phyloP scores from a whole-genome alignment of 1,140 invertebrate species.

The Tenebrio molitor region DNA sequence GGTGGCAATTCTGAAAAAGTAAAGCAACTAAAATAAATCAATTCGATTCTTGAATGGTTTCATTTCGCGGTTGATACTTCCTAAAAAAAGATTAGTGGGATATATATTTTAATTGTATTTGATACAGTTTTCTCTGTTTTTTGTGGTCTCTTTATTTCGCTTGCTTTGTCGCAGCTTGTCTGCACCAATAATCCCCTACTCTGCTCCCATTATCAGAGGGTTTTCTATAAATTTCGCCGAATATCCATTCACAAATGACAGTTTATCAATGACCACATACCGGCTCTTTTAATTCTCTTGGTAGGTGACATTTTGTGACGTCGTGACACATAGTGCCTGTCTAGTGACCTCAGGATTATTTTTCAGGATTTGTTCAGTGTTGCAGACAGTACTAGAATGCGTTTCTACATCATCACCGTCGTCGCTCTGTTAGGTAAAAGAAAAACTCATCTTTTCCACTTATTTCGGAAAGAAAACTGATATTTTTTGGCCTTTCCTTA shows the following conservation, averaged over 20 bases:
- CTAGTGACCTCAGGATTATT: slow-evolving; percentile 20
- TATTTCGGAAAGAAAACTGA: not conserved
- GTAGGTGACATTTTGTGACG: slow-evolving; percentile 48
- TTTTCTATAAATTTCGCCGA: slow-evolving; percentile 53
- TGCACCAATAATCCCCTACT: slow-evolving; percentile 44
- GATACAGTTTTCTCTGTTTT: slow-evolving; percentile 59
- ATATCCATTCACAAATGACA: slow-evolving; percentile 45
- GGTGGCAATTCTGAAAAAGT: slow-evolving; percentile 26
- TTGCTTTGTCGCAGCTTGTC: slow-evolving; percentile 12
- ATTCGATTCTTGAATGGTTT: slow-evolving; percentile 58
- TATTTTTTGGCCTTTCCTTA: slow-evolving; percentile 17
- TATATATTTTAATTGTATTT: slow-evolving; percentile 52
- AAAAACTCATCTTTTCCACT: not conserved
- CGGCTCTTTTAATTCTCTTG: slow-evolving; percentile 41
- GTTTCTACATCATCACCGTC: slow-evolving; percentile 8
- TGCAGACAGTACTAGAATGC: slow-evolving; percentile 38
- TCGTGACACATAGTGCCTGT: slow-evolving; percentile 27
- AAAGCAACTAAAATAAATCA: slow-evolving; percentile 53
- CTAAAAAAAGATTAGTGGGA: slow-evolving; percentile 53
- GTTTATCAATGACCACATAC: slow-evolving; percentile 52
- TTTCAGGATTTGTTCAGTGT: slow-evolving; percentile 33
- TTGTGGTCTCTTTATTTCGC: slow-evolving; percentile 52
- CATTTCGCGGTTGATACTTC: slow-evolving; percentile 56
- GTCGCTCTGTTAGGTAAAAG: slow-evolving; percentile 16
- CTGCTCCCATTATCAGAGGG: not conserved